Evolutionary conservation across 2,888 invertebrate species (phyloP), one percentile per base, ranked within the genome.

Genomic region (Cryptosula pallasiana): DNA sequence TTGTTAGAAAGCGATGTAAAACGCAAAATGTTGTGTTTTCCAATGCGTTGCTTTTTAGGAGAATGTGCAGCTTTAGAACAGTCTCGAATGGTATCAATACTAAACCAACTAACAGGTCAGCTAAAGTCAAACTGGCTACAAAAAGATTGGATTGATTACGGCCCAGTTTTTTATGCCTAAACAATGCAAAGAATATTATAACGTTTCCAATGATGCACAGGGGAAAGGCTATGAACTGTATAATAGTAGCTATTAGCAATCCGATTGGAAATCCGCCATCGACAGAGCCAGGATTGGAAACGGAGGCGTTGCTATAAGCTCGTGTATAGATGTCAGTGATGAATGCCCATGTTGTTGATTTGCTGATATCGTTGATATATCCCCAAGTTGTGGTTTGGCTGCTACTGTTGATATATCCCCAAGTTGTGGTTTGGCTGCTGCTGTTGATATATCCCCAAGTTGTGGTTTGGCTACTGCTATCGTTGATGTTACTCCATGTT

Each of bases 1-100:
- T 63, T 63, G 32, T 13, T 32, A 63, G 2, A 32, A 63, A 63
- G 25, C 63, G 63, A 27, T 63, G 63, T 29, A 63, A 29, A 1
- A 27, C 32, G 27, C 63, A 63, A 34, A 63, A 63, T 32, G 27
- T 63, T 57, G 13, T 57, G 57, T 57, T 57, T 16, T 63, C 27
- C 25, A 29, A 32, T 13, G 9, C 16, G 5, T 2, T 3, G 9
- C 13, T 63, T 34, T 63, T 2, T 29, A 13, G n/a, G 3, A 63
- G 3, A 5, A 29, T 27, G 3, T 63, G 9, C 9, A 45, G 20
- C 5, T 45, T 5, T 13, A 45, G 45, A 16, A 32, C 13, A 63
- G 32, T 25, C 9, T 63, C 63, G n/a, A 63, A 29, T 34, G 63
- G 63, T 63, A 63, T 63, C 2, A 63, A 13, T n/a, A 63, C 13